Percentiles rank a stretch among this genome's conserved stretches.
Evolutionary conservation across 1,140 invertebrate species (phyloP).

Genomic region (Lerema accius): DNA sequence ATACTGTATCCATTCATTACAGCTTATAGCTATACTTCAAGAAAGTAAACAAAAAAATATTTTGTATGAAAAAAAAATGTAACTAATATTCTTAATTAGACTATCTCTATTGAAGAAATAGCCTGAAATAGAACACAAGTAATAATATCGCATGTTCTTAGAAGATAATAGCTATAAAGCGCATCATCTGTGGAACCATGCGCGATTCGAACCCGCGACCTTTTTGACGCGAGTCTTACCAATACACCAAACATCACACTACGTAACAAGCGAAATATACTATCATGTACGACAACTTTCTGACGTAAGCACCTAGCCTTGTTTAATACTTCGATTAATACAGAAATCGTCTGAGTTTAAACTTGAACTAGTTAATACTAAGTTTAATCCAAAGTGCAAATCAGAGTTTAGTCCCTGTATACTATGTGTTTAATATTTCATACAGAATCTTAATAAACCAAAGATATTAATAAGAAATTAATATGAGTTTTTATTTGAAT

Average conservation of each 20-base stretch:
- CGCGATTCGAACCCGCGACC: slow-evolving; percentile 52
- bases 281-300: slow-evolving; percentile 12
- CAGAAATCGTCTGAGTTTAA: too few relatives aligned
- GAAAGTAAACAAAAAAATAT: slow-evolving; percentile 3
- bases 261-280: slow-evolving; percentile 24
- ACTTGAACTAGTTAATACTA: too few relatives aligned
- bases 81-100: slow-evolving; percentile 45
- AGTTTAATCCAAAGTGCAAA: too few relatives aligned
- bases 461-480: too few relatives aligned
- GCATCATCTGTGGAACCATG: slow-evolving; percentile 77
- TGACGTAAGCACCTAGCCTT: too few relatives aligned
- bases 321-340: too few relatives aligned
- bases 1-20: too few relatives aligned
- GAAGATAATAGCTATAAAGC: slow-evolving; percentile 67
- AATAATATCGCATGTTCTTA: slow-evolving; percentile 77
- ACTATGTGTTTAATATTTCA: too few relatives aligned
- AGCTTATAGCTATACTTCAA: too few relatives aligned
- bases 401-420: too few relatives aligned
- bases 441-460: too few relatives aligned
- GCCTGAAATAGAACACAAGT: slow-evolving; percentile 50
- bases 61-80: slow-evolving; percentile 52
- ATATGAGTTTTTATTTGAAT: too few relatives aligned
- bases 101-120: slow-evolving; percentile 48
- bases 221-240: slow-evolving; percentile 6
- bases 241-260: slow-evolving; percentile 33